Evolutionary conservation across 2,113 vertebrate genomes (phyloP).

Genomic region (Candoia aspera): DNA sequence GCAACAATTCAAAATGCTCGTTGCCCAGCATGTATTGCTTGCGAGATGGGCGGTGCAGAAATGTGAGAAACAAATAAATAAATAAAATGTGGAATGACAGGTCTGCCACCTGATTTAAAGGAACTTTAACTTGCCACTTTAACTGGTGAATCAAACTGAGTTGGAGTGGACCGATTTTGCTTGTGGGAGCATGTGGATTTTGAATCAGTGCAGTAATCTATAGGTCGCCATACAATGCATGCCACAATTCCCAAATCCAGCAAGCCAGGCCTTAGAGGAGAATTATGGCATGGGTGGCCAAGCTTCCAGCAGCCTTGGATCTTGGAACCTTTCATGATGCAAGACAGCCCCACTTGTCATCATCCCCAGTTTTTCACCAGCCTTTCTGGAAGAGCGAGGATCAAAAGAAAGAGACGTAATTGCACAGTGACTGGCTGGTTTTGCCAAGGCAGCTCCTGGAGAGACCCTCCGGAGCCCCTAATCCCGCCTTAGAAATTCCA

Average conservation of each 20-base stretch:
- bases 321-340: not conserved
- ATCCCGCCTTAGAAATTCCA: constrained; percentile 63
- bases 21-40: not conserved
- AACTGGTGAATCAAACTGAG: not conserved
- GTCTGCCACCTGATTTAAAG: not conserved
- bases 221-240: not conserved
- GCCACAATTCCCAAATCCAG: not conserved
- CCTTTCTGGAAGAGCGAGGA: not conserved
- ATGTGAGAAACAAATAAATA: no score
- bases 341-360: not conserved
- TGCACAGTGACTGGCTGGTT: constrained; percentile 52
- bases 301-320: not conserved
- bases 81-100: no score
- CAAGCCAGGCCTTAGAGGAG: not conserved
- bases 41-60: no score
- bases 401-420: constrained; percentile 53
- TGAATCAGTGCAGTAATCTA: not conserved
- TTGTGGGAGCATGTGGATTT: not conserved
- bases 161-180: not conserved
- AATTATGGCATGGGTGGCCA: not conserved
- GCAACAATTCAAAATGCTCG: not conserved
- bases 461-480: constrained; percentile 48
- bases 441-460: constrained; percentile 59
- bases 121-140: not conserved
- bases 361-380: not conserved